Evolutionary conservation across 1,140 invertebrate genomes (phyloP), one percentile per base, ranked within the genome.

Genomic region (Leptinotarsa lineolata): DNA sequence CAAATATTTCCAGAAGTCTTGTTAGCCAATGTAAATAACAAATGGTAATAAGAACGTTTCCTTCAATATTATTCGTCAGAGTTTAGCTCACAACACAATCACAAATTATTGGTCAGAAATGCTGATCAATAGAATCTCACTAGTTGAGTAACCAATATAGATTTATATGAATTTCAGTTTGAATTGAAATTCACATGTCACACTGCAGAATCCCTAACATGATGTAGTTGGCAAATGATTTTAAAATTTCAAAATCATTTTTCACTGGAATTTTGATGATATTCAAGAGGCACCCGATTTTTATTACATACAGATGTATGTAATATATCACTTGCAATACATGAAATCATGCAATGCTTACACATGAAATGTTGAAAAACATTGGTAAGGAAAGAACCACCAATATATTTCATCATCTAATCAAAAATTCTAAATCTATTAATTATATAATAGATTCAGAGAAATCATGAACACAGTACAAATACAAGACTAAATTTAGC

Each of bases 401-500:
- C 15, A 54, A 54, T 54, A 54, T 54, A 6, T 54, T 54, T 4
- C 6, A 54, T 18, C 48, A 54, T 54, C 6, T 54, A 4, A 18
- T 54, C 6, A 18, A 54, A 15, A 54, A 12, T 18, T n/a, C 48
- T 15, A 54, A 54, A 54, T 54, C 48, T 54, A 54, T 54, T 3
- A 54, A 54, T 54, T 18, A 54, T 54, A 54, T 54, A 54, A 54
- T 54, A 54, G 48, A 54, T 54, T 54, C n/a, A 15, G n/a, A 54
- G 48, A 5, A 54, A 54, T 39, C 6, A 30, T 30, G 30, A 39
- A 39, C 8, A 39, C 48, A 54, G n/a, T 54, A 54, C 16, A 54
- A 54, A 16, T 54, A 58, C 69, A 44, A 69, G 74, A 74, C 77
- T 77, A 77, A 78, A 80, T 68, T 73, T 80, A 78, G 77, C 61